Evolutionary conservation across 2,888 invertebrate species (phyloP), one percentile per base, ranked within the genome.

Genomic region (Drosophila melanosoma): DNA sequence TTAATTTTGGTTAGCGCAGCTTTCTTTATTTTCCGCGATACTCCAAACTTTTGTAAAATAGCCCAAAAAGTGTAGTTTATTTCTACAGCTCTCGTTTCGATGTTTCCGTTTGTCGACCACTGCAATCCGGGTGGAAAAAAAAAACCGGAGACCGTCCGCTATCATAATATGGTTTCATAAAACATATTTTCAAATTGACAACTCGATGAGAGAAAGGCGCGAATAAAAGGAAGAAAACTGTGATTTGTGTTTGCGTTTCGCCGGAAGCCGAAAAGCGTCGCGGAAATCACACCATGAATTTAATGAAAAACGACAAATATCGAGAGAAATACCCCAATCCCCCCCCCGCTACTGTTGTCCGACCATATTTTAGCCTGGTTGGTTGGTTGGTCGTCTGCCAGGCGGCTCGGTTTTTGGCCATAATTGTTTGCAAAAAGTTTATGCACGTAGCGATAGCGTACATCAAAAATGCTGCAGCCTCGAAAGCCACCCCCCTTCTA

Each of bases 391-490:
- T 74, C 54, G 68, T 26, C 74, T 66, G 74, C 72, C 65, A 70
- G 74, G 51, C 65, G 48, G 29, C 35, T 65, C 61, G 38, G 57
- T 29, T 59, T 66, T 54, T 53, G 74, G 71, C 79, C 83, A 86
- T 87, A 87, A 90, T 87, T 87, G 86, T 88, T 87, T 86, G 90
- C 86, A 74, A 89, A 89, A 90, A 87, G 76, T 87, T 90, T 88
- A 90, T 90, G 90, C 87, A 87, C 87, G 83, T 88, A 83, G 74
- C 90, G 90, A 87, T 87, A 88, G 86, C 86, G 74, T 79, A 78
- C 72, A 83, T 83, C 78, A 87, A 89, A 82, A 85, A 76, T 73
- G 70, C 42, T 78, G 77, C 82, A 80, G 68, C 38, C 15, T n/a
- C n/a, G 26, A 53, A 49, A 15, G 17, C 6, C 29, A 29, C 5